Percentiles rank a stretch among this genome's conserved stretches.
phyloP scores from a whole-genome alignment of 37 sponge, comb jelly and placozoan genomes.

The Halichondria panicea region DNA sequence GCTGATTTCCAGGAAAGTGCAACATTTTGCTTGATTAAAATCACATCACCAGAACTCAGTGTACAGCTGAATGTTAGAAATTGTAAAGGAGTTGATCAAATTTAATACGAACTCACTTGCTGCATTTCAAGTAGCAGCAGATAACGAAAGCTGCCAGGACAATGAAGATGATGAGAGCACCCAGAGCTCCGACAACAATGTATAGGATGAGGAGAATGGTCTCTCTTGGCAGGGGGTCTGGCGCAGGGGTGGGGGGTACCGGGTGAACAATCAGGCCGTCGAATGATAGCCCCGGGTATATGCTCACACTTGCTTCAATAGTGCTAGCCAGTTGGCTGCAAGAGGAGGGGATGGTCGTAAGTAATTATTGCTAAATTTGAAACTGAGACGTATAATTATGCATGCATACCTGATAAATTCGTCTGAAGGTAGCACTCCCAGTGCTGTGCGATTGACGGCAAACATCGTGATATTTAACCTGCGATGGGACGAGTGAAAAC shows the following conservation, averaged over 20 bases:
- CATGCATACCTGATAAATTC: constrained; percentile 6
- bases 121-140: neutral
- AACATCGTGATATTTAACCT: constrained; percentile 22
- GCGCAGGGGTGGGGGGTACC: neutral
- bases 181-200: constrained; percentile 14
- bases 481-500: neutral
- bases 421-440: neutral
- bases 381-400: neutral
- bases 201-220: neutral
- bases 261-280: too few species aligned
- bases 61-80: too few species aligned
- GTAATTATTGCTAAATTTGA: neutral
- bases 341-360: neutral
- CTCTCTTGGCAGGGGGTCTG: neutral
- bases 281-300: too few species aligned
- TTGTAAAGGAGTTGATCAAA: too few species aligned
- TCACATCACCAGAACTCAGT: too few species aligned
- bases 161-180: neutral
- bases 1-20: too few species aligned
- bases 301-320: too few species aligned
- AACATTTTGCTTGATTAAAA: too few species aligned
- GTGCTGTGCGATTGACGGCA: constrained; percentile 2
- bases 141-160: neutral
- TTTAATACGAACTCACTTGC: neutral
- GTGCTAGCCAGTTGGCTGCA: neutral